Conservation (phyloP, 1,140 invertebrate species). For the Drosophila sproati region DNA sequence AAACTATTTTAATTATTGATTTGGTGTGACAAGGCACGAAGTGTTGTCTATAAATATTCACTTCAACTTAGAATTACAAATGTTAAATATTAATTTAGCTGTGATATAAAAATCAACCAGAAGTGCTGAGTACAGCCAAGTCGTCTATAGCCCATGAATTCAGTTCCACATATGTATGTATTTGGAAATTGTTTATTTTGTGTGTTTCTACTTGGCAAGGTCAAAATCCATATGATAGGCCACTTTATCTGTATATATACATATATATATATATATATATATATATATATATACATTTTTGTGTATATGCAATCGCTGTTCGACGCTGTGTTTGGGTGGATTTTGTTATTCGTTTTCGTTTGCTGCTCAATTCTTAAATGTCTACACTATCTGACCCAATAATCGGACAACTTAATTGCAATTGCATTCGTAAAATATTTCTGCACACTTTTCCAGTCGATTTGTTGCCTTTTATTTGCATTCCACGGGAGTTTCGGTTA, state of each 20-base stretch:
- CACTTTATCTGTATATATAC: constrained; percentile 7
- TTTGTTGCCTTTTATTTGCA: constrained; percentile 9
- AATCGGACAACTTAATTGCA: constrained; percentile 65
- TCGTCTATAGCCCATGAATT: not conserved
- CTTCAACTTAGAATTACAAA: too few relatives aligned
- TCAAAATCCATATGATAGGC: constrained; percentile 37
- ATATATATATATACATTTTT: not conserved
- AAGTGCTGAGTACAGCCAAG: not conserved
- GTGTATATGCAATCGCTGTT: not conserved
- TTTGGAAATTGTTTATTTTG: constrained; percentile 2
- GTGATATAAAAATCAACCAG: not conserved
- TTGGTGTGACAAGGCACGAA: too few relatives aligned
- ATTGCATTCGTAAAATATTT: constrained; percentile 60
- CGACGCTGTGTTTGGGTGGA: not conserved
- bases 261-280: not conserved
- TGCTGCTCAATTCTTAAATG: constrained; percentile 45
- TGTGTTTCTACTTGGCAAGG: constrained; percentile 25
- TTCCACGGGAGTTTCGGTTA: not conserved
- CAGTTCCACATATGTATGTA: not conserved
- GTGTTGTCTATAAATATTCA: too few relatives aligned
- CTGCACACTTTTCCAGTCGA: constrained; percentile 29
- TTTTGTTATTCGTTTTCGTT: constrained; percentile 9
- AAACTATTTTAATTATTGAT: too few relatives aligned
- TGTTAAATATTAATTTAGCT: not conserved
- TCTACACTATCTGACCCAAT: constrained; percentile 53